These are phyloP conservation scores for Perizoma flavofasciatum DNA, from an alignment of 2,888 invertebrate species.

Conservation along the genomic window DNA sequence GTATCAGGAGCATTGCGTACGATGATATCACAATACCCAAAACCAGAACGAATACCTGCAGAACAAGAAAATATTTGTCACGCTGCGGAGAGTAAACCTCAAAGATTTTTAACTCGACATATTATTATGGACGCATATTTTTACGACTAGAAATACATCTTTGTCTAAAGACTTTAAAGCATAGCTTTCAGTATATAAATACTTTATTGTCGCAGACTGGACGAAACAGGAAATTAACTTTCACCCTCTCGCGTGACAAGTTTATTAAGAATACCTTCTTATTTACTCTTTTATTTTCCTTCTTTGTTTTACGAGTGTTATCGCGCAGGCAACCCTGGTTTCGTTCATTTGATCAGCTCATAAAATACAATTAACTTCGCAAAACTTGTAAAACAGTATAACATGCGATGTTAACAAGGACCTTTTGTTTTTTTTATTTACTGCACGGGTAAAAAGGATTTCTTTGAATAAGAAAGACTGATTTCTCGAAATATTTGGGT, in stretches of 20 bases:
- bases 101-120: too few relatives aligned
- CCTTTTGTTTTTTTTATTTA: not conserved
- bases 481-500: too few relatives aligned
- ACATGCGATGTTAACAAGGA: conserved; percentile 10
- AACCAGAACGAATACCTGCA: too few relatives aligned
- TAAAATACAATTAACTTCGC: conserved; percentile 25
- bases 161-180: conserved; percentile 8
- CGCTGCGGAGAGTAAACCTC: too few relatives aligned
- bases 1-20: too few relatives aligned
- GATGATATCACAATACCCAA: too few relatives aligned
- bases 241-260: conserved; percentile 76
- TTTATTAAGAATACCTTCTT: conserved; percentile 76
- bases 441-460: too few relatives aligned
- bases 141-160: too few relatives aligned
- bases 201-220: conserved; percentile 53
- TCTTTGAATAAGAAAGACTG: too few relatives aligned
- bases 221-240: conserved; percentile 80
- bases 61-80: too few relatives aligned
- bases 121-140: too few relatives aligned
- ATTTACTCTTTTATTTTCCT: conserved; percentile 65
- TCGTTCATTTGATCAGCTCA: conserved; percentile 16
- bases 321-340: not conserved
- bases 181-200: conserved; percentile 32
- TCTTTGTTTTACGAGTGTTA: conserved; percentile 48
- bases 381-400: conserved; percentile 9